phyloP scores from a whole-genome alignment of 2,797 vertebrate species.

The Streptopelia turtur region DNA sequence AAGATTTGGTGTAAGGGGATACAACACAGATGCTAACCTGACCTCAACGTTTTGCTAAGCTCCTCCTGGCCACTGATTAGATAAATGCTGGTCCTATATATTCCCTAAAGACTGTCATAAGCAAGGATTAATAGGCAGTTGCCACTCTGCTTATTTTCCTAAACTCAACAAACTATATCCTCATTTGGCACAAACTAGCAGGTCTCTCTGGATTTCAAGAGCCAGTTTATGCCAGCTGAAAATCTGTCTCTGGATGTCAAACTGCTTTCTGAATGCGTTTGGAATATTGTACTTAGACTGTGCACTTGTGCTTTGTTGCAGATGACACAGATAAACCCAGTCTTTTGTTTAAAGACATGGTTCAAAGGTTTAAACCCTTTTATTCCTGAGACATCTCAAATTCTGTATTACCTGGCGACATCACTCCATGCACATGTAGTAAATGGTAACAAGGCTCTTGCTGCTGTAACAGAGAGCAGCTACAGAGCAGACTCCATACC shows the following conservation, averaged over 20 bases:
- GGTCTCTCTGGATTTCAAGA: not conserved
- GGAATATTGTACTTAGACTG: not conserved
- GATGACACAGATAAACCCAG: not conserved
- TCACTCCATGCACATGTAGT: not conserved
- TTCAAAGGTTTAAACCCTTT: not conserved
- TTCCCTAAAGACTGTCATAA: not conserved
- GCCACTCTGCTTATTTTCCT: not conserved
- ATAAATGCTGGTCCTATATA: not conserved
- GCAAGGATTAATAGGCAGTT: not conserved
- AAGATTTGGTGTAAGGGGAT: not conserved
- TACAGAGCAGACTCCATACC: not conserved
- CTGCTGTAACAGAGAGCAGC: not conserved
- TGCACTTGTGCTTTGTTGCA: fast-evolving
- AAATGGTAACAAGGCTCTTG: not conserved
- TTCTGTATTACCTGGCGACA: not conserved
- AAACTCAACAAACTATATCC: not conserved
- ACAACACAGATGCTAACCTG: not conserved
- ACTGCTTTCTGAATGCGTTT: not conserved
- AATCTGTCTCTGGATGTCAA: not conserved
- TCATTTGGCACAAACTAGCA: not conserved
- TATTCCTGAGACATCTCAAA: not conserved
- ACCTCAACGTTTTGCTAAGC: not conserved
- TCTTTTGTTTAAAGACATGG: not conserved
- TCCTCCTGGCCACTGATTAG: not conserved
- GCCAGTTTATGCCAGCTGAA: not conserved